Conservation (phyloP, 2,797 vertebrate species). For the Streptopelia turtur region DNA sequence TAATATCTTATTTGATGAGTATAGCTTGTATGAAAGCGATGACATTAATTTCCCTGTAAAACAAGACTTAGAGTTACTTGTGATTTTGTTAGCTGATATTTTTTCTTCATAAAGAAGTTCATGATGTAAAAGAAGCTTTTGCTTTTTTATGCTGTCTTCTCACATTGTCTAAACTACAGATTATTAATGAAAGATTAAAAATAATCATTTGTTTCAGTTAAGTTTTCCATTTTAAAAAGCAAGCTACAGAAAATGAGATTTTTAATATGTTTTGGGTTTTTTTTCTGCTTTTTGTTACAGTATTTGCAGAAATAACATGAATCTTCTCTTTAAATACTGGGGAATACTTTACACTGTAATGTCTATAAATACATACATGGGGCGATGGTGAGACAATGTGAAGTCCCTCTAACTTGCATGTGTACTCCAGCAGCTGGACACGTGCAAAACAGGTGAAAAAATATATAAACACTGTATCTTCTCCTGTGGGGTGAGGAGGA, state of each 20-base stretch:
- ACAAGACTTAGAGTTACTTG: background rate
- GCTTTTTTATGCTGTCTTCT: background rate
- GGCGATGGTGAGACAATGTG: background rate
- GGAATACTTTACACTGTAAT: background rate
- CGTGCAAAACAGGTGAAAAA: background rate
- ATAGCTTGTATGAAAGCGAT: slow-evolving; percentile 16
- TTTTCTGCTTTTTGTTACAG: background rate
- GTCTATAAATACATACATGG: background rate
- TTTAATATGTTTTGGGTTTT: background rate
- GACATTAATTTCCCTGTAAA: slow-evolving; percentile 7
- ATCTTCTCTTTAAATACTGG: background rate
- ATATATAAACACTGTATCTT: background rate
- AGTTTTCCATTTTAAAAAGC: background rate
- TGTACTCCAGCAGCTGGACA: background rate
- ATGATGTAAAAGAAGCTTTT: background rate
- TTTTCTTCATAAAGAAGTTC: background rate
- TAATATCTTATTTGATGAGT: slow-evolving; percentile 35
- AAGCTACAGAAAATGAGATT: background rate
- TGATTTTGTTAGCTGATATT: background rate
- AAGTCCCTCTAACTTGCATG: background rate
- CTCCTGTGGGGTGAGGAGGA: background rate
- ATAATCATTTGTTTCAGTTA: background rate
- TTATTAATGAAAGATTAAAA: background rate
- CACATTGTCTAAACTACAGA: background rate
- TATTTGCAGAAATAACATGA: background rate